phyloP scores from a whole-genome alignment of 1,140 invertebrate genomes.

The Nasonia giraulti region DNA sequence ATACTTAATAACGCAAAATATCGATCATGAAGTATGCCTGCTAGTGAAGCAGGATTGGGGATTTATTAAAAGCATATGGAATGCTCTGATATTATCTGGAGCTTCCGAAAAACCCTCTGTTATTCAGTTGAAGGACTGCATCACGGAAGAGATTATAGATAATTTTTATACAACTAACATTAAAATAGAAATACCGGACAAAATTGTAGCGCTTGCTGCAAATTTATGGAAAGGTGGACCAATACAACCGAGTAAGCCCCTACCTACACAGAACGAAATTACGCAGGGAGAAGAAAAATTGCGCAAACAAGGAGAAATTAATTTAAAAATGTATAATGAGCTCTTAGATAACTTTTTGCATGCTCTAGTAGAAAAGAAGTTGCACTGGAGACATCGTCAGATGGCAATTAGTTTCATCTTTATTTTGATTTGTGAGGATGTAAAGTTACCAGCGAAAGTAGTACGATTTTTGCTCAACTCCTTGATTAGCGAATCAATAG shows the following conservation, averaged over 20 bases:
- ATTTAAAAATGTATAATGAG: constrained; percentile 77
- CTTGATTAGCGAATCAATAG: constrained; percentile 85
- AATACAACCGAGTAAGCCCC: constrained; percentile 59
- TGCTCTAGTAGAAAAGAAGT: constrained; percentile 79
- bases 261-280: constrained; percentile 68
- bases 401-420: constrained; percentile 84
- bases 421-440: constrained; percentile 82
- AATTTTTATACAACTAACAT: constrained; percentile 78
- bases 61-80: constrained; percentile 83
- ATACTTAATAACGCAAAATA: constrained; percentile 83
- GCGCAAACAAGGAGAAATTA: constrained; percentile 68
- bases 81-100: constrained; percentile 81
- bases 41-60: constrained; percentile 82
- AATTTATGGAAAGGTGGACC: constrained; percentile 68
- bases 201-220: constrained; percentile 73
- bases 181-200: constrained; percentile 75
- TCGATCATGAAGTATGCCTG: constrained; percentile 79
- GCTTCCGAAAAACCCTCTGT: constrained; percentile 89
- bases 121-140: constrained; percentile 81
- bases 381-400: constrained; percentile 88
- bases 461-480: constrained; percentile 81
- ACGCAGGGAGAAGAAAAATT: constrained; percentile 68
- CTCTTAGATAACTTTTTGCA: constrained; percentile 79
- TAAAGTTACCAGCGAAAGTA: constrained; percentile 77
- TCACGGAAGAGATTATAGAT: constrained; percentile 73